Evolutionary conservation across 2,113 vertebrate genomes (phyloP).

Genomic region (Chamaea fasciata): DNA sequence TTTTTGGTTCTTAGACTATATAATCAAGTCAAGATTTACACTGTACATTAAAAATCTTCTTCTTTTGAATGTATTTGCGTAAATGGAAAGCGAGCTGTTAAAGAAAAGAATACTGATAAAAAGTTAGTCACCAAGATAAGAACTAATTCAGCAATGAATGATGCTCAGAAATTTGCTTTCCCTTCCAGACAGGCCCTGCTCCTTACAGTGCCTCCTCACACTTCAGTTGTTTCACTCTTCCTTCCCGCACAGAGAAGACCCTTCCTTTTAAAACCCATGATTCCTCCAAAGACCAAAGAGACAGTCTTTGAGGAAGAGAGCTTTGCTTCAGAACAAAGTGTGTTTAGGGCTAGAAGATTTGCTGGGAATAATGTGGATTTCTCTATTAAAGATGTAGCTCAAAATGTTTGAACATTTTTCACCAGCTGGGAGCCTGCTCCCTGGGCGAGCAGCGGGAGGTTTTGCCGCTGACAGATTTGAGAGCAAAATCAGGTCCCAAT

Average conservation of each 20-base stretch:
- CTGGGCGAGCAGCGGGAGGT: background rate
- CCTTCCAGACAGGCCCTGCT: conserved; percentile 41
- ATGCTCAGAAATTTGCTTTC: conserved; percentile 45
- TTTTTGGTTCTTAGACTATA: conserved; percentile 68
- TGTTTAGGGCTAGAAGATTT: background rate
- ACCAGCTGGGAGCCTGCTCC: background rate
- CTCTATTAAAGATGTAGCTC: conserved; percentile 10
- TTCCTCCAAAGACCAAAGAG: conserved; percentile 28
- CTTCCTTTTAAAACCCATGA: conserved; percentile 10
- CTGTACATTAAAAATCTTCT: conserved; percentile 58
- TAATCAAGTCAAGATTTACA: conserved; percentile 64
- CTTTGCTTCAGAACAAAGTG: conserved; percentile 35
- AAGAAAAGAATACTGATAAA: conserved; percentile 62
- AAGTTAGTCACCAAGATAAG: conserved; percentile 48
- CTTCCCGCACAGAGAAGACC: background rate
- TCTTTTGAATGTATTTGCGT: conserved; percentile 57
- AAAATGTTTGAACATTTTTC: background rate
- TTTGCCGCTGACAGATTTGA: background rate
- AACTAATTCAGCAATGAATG: conserved; percentile 49
- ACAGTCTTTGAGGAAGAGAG: background rate
- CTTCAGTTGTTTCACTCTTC: conserved; percentile 31
- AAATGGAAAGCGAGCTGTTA: conserved; percentile 53
- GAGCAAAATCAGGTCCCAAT: background rate
- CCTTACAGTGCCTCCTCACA: background rate
- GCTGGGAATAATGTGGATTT: conserved; percentile 1